Evolutionary conservation across 1,140 invertebrate species (phyloP), one percentile per base, ranked within the genome.

Genomic region (Drepana arcuata): DNA sequence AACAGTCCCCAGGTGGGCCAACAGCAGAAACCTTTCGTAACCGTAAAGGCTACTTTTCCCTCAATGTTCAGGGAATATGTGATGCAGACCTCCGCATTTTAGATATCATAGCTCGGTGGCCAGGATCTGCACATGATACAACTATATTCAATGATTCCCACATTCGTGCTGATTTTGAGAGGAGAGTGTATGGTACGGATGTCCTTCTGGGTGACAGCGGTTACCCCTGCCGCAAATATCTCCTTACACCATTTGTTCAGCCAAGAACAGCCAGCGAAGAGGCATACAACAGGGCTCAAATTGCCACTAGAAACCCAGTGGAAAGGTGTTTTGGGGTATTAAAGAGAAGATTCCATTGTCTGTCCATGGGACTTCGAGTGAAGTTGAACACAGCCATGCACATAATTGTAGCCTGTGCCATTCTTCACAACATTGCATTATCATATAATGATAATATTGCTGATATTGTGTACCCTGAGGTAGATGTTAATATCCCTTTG

Each of bases 221-320:
- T 2, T 26, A 26, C n/a, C 6, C 10, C 6, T n/a, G 10, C n/a
- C 6, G 24, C 2, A 10, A 10, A 6, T 26, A 26, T 10, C n/a
- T 26, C 2, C 14, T 71, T 10, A 61, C 61, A 7, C 68, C 66
- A 12, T 44, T 60, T 35, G 40, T 55, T 16, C 14, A 40, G 7
- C 41, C 47, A 16, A 10, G 5, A 33, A 23, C 24, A n/a, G 3
- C 14, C n/a, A 15, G 13, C n/a, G 33, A 41, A 30, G 24, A 45
- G 33, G 2, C 11, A 11, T 44, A 50, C 14, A 50, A 51, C 14
- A 12, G 21, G 32, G 18, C 14, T 7, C 34, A 46, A 14, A 38
- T 45, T 16, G 9, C 7, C 1, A 51, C 42, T 9, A 34, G 38
- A 26, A 51, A 51, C 21, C 30, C 38, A 30, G 28, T 41, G 7